These are phyloP conservation scores for Drosophila insularis DNA, from an alignment of 1,140 invertebrate species.

Conservation along the genomic window DNA sequence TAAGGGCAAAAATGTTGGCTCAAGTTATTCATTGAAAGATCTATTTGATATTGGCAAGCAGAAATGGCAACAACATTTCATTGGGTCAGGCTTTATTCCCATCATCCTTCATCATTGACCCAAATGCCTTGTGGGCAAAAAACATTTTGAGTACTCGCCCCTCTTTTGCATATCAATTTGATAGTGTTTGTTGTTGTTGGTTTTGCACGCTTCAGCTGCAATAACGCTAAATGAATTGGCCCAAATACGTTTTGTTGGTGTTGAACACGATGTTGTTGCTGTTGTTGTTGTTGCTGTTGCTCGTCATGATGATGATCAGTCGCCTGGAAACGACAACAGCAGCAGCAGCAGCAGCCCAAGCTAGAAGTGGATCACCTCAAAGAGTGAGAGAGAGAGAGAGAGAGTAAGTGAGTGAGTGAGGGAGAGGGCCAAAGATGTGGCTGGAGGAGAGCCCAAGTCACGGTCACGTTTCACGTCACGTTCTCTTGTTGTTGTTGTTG, in stretches of 20 bases:
- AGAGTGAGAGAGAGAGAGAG: slow-evolving; percentile 1
- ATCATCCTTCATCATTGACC: slow-evolving; percentile 34
- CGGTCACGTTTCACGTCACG: slow-evolving; percentile 78
- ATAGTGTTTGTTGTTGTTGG: slow-evolving; percentile 12
- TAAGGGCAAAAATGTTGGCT: no score
- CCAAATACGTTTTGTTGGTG: slow-evolving; percentile 65
- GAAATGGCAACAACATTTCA: no score
- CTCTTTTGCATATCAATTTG: slow-evolving; percentile 28
- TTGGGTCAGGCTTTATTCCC: not conserved
- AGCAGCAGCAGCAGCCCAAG: slow-evolving; percentile 38
- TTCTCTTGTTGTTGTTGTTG: slow-evolving; percentile 41
- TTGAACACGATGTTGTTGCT: slow-evolving; percentile 42
- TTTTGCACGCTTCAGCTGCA: slow-evolving; percentile 72
- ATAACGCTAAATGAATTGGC: slow-evolving; percentile 71
- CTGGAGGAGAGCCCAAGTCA: slow-evolving; percentile 51
- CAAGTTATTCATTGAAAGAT: no score
- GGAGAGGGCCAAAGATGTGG: not conserved
- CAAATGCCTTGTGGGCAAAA: slow-evolving; percentile 44
- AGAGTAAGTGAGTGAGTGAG: not conserved
- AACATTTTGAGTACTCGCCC: slow-evolving; percentile 39
- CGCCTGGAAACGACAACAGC: slow-evolving; percentile 63
- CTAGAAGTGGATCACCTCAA: slow-evolving; percentile 43
- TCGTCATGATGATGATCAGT: slow-evolving; percentile 56
- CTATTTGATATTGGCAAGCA: no score
- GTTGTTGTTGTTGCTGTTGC: slow-evolving; percentile 26